Base-by-base conservation (phyloP, 2,888 invertebrate genomes). In the Limnephilus lunatus region DNA sequence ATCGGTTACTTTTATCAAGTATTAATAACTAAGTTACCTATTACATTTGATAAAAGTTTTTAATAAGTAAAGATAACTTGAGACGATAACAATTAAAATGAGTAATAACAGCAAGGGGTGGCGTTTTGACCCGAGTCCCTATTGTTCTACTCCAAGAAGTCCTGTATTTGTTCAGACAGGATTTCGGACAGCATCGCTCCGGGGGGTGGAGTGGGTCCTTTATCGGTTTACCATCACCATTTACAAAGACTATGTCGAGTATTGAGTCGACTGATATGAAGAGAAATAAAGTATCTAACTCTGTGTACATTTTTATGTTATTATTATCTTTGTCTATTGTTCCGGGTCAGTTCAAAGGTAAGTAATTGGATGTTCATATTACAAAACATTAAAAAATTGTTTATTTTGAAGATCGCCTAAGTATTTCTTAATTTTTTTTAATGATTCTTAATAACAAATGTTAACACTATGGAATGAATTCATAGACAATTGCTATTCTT, bases 151-250 rank as follows among this genome's bases (percentile, higher is more conserved):
- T 19, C 68, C 25, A 68, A 68, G 68, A 68, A 68, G 68, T 68
- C 68, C 25, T 68, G 68, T 68, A 19, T 25, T 68, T 68, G 68
- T 68, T 68, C 25, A 68, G 68, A 68, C 68, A 68, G 68, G 83
- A 83, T 83, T 35, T 81, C 81, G 82, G 89, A 82, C 91, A 85
- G 87, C 31, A 31, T 35, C 35, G 35, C 31, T 48, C 30, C 44
- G 30, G 15, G 48, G 3, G n/a, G 25, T 39, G 39, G 86, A 48
- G 48, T n/a, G 30, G 30, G 44, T 48, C 19, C 48, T 39, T 48
- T 30, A 44, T 15, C 86, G 12, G 44, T 48, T 30, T 39, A 48
- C 30, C 30, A 86, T 30, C 86, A 48, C 81, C 81, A 82, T 82
- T 83, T 83, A 83, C 83, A 83, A 83, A 35, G 83, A 68, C 68